These are phyloP conservation scores for Centropus bengalensis DNA, from an alignment of 2,113 vertebrate genomes.

Conservation along the genomic window DNA sequence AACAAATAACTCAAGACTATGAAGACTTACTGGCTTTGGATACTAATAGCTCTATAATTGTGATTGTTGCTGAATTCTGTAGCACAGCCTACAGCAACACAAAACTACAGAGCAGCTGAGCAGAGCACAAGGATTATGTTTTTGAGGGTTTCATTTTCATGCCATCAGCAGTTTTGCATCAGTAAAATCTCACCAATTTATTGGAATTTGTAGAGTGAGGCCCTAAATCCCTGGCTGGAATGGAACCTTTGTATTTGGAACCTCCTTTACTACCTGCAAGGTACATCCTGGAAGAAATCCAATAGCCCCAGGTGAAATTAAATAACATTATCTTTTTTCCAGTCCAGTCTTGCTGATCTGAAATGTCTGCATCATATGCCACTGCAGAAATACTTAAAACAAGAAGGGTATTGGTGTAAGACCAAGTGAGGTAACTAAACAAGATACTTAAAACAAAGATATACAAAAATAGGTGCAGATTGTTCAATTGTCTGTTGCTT, in stretches of 20 bases:
- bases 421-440: not conserved
- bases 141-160: not conserved
- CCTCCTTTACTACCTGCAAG: not conserved
- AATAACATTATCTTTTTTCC: not conserved
- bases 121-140: not conserved
- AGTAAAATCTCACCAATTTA: not conserved
- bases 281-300: not conserved
- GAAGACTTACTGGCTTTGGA: not conserved
- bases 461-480: not conserved
- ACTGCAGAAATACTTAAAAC: not conserved
- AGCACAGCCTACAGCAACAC: not conserved
- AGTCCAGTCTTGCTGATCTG: not conserved
- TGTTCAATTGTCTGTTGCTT: not conserved
- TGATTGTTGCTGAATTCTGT: not conserved
- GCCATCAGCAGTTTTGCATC: not conserved
- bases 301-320: not conserved
- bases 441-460: not conserved
- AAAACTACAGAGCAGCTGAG: not conserved
- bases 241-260: fast-evolving
- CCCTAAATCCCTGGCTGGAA: not conserved
- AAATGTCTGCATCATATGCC: not conserved
- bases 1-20: not conserved
- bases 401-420: not conserved
- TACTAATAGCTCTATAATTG: not conserved
- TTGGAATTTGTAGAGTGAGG: not conserved